A percentile compares a stretch with the other conserved stretches of the same genome.
Conservation (phyloP, 64 coral and sea anemone species). For the Pachyseris speciosa region DNA sequence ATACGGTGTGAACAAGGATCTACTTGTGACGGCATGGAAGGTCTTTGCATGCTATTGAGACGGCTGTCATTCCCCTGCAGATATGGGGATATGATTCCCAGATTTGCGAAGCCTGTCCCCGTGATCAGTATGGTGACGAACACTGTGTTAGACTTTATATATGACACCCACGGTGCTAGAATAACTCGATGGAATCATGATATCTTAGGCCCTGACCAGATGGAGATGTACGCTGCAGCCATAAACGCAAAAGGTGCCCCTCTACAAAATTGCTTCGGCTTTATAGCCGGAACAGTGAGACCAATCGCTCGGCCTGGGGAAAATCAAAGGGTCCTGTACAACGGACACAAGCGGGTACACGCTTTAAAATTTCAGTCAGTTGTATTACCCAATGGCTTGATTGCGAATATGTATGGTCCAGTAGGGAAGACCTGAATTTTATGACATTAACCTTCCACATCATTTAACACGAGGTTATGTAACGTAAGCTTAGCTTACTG, state of each 20-base stretch:
- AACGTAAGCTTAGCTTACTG: too few relatives aligned
- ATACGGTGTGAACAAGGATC: background rate
- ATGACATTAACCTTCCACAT: too few relatives aligned
- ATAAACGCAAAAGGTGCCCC: background rate
- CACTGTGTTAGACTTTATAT: background rate
- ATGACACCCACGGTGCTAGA: background rate
- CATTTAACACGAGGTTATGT: too few relatives aligned
- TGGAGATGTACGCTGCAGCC: too few relatives aligned
- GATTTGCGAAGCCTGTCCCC: background rate
- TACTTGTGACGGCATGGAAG: background rate
- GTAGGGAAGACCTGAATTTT: background rate
- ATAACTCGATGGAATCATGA: background rate
- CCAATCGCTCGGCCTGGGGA: conserved; percentile 7
- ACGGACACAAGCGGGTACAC: conserved; percentile 13
- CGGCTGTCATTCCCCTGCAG: too few relatives aligned
- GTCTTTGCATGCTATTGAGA: background rate
- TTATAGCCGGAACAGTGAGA: background rate
- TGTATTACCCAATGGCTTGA: background rate
- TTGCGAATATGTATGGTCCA: background rate
- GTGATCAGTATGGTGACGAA: background rate
- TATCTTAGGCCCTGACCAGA: background rate
- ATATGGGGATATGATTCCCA: background rate
- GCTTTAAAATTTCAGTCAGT: background rate
- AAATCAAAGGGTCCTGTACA: conserved; percentile 13
- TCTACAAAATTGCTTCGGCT: too few relatives aligned